Percentiles rank a stretch among this genome's conserved stretches.
Evolutionary conservation across 2,113 vertebrate species (phyloP).

Genomic region (Tyrannus savana): DNA sequence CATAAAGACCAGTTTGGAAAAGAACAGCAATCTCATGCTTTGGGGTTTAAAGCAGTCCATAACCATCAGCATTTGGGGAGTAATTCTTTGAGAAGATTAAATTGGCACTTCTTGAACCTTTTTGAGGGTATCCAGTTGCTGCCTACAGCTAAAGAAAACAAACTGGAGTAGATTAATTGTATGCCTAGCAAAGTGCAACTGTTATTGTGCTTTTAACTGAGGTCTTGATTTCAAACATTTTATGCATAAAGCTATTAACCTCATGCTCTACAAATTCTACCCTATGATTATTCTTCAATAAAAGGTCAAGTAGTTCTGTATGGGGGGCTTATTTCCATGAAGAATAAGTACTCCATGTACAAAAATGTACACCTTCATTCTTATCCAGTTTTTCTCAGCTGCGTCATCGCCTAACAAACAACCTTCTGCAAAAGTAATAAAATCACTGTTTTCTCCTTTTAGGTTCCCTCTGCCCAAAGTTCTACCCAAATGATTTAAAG

Average conservation of each 20-base stretch:
- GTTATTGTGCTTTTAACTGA: background rate
- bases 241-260: background rate
- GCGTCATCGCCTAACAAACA: background rate
- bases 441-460: background rate
- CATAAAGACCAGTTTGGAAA: background rate
- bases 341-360: background rate
- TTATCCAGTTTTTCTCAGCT: background rate
- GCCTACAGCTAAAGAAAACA: background rate
- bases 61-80: background rate
- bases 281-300: background rate
- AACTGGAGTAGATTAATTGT: background rate
- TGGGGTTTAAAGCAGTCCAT: background rate
- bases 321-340: background rate
- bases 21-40: background rate
- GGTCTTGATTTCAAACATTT: background rate
- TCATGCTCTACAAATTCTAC: background rate
- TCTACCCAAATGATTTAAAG: background rate
- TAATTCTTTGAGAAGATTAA: background rate
- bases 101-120: background rate
- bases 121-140: background rate
- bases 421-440: background rate
- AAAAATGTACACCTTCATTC: background rate
- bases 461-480: background rate
- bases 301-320: background rate
- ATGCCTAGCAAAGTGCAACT: background rate